Evolutionary conservation across 1,140 invertebrate species (phyloP).

Genomic region (Rhopalosiphum maidis): DNA sequence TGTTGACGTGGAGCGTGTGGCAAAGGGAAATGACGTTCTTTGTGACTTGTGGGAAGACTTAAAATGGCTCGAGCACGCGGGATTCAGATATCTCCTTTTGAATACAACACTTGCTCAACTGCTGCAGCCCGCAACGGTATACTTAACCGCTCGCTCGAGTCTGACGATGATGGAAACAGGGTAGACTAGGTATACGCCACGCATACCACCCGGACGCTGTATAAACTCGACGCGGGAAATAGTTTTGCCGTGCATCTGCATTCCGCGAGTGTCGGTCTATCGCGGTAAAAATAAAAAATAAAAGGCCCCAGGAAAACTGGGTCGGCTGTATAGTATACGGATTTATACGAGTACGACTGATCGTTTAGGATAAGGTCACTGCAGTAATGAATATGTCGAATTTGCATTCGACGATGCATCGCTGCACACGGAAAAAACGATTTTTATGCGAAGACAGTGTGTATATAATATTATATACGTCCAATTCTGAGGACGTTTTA

Average conservation of each 20-base stretch:
- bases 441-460: no score
- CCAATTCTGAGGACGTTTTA: background rate
- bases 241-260: background rate
- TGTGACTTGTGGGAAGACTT: background rate
- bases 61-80: background rate
- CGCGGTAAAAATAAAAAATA: background rate
- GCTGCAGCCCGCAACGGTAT: background rate
- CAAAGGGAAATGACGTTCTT: background rate
- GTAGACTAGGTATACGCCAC: background rate
- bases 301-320: no score
- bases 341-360: background rate
- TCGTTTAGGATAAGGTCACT: background rate
- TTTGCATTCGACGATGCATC: background rate
- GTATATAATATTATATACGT: no score
- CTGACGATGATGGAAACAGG: background rate
- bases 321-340: background rate
- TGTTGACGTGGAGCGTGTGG: background rate
- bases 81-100: conserved; percentile 14
- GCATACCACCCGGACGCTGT: background rate
- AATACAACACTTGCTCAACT: background rate
- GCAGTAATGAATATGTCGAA: background rate
- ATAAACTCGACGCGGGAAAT: background rate
- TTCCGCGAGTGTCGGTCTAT: background rate
- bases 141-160: background rate
- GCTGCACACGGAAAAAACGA: background rate